These are phyloP conservation scores for Brachionus paranguensis DNA, from an alignment of 1,140 invertebrate species.

Conservation along the genomic window DNA sequence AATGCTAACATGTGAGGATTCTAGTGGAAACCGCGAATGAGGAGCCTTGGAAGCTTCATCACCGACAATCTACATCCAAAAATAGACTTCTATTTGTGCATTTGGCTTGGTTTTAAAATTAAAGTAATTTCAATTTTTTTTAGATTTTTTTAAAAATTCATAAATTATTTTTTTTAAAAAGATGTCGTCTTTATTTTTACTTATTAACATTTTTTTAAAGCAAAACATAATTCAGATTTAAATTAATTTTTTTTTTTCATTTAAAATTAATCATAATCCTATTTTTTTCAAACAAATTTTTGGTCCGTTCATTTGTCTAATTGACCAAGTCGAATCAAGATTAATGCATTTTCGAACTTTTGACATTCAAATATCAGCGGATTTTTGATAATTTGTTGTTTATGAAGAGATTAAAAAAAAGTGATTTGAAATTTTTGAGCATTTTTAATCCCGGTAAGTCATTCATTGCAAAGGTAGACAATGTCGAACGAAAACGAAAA, in stretches of 20 bases:
- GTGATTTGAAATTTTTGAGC: not conserved
- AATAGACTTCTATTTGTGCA: not conserved
- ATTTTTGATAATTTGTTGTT: not conserved
- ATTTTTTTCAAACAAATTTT: not conserved
- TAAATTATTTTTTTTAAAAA: not conserved
- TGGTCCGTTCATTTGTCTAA: not conserved
- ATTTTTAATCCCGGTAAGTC: not conserved
- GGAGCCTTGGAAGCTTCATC: constrained; percentile 39
- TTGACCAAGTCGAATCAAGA: not conserved
- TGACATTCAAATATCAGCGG: not conserved
- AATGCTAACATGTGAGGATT: constrained; percentile 39
- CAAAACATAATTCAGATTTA: not conserved
- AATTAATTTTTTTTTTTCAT: not conserved
- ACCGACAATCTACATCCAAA: not conserved
- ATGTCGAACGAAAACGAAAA: not conserved
- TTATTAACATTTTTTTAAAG: not conserved
- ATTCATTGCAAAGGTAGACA: not conserved
- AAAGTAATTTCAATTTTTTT: not conserved
- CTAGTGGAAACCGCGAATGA: constrained; percentile 40
- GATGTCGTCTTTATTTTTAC: not conserved
- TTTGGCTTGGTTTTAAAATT: not conserved
- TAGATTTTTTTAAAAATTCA: not conserved
- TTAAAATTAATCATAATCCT: not conserved
- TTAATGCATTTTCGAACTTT: not conserved
- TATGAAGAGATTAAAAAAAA: not conserved